These are phyloP conservation scores for Chaetops frenatus DNA, from an alignment of 2,113 vertebrate species.

Conservation along the genomic window DNA sequence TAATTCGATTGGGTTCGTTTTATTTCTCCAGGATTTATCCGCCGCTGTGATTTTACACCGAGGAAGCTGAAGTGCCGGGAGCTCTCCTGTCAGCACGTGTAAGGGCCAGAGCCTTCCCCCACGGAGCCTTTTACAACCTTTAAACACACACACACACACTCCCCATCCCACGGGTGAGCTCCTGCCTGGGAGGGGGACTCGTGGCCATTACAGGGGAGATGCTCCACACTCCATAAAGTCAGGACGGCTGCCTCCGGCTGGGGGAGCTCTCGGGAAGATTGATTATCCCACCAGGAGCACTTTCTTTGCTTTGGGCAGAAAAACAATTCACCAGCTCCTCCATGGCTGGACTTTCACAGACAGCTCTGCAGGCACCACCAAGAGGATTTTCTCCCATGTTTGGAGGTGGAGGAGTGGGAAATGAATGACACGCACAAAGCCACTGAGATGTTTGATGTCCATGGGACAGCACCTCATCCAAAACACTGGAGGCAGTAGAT, in stretches of 20 bases:
- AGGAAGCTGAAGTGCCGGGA: neutral
- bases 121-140: neutral
- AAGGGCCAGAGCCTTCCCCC: neutral
- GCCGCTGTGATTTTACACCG: neutral
- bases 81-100: neutral
- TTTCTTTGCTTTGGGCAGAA: neutral
- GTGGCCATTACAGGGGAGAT: neutral
- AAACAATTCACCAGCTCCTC: neutral
- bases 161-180: neutral
- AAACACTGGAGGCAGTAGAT: neutral
- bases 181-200: neutral
- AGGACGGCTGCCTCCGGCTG: neutral
- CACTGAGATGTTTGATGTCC: neutral
- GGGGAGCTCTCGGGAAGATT: neutral
- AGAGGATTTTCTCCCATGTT: neutral
- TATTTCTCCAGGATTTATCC: neutral
- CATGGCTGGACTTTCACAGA: neutral
- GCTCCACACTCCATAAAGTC: conserved; percentile 5
- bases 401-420: neutral
- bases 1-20: neutral
- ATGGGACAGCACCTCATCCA: neutral
- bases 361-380: neutral
- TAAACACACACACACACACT: neutral
- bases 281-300: neutral
- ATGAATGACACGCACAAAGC: fast-evolving